Conservation (phyloP, 1,140 invertebrate species). For the Temnothorax longispinosus region DNA sequence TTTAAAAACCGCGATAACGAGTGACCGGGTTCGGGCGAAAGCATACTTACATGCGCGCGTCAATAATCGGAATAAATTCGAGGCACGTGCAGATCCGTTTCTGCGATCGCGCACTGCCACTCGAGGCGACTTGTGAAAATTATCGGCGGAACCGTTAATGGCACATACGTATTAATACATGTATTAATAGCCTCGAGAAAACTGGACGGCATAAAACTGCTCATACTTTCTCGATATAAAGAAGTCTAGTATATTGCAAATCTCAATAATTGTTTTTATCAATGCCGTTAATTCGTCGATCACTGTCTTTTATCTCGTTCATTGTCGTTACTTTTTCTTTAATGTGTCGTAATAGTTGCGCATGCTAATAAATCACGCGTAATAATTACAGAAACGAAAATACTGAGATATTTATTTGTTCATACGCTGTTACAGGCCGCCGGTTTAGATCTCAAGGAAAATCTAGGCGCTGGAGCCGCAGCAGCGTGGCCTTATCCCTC, state of each 20-base stretch:
- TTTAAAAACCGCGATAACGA: conserved; percentile 47
- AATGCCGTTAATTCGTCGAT: neutral
- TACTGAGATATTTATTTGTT: neutral
- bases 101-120: neutral
- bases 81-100: conserved; percentile 18
- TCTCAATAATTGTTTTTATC: neutral
- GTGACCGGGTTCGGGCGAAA: conserved; percentile 9
- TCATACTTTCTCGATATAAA: neutral
- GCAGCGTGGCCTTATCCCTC: conserved; percentile 94
- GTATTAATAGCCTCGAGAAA: neutral
- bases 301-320: neutral
- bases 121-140: conserved; percentile 33
- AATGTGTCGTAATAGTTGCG: neutral
- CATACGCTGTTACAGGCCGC: conserved; percentile 86
- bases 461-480: conserved; percentile 91
- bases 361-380: neutral
- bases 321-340: neutral
- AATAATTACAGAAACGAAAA: neutral
- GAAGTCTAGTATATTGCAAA: neutral
- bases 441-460: conserved; percentile 95
- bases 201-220: neutral
- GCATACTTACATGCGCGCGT: neutral
- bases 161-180: neutral
- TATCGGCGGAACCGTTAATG: conserved; percentile 10
- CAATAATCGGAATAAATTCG: conserved; percentile 24